Evolutionary conservation across 2,113 vertebrate species (phyloP).

Genomic region (Terrapene triunguis): DNA sequence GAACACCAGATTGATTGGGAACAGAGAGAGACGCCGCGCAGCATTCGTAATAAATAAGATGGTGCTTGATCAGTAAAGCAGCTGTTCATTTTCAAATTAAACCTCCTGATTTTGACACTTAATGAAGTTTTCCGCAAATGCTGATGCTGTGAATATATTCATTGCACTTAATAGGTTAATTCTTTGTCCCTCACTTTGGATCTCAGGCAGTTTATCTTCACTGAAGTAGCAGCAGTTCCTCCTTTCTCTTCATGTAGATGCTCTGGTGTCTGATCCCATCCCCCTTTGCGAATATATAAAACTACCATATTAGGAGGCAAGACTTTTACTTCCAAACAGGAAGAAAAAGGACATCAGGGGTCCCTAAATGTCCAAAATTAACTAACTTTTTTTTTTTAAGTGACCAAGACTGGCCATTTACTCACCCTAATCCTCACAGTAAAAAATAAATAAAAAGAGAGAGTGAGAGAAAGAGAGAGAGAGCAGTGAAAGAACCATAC

Average conservation of each 20-base stretch:
- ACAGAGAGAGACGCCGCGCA: background rate
- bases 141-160: background rate
- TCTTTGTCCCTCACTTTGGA: background rate
- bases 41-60: background rate
- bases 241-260: slow-evolving; percentile 11
- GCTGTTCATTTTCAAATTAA: background rate
- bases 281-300: background rate
- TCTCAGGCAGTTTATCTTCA: background rate
- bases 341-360: slow-evolving; percentile 51
- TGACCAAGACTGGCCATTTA: background rate
- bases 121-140: background rate
- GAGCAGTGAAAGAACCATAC: background rate
- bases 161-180: background rate
- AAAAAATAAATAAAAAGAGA: background rate
- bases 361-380: background rate
- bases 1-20: background rate
- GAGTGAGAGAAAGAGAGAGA: background rate
- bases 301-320: slow-evolving; percentile 15
- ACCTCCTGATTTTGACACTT: background rate
- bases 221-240: slow-evolving; percentile 18
- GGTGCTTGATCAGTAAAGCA: background rate
- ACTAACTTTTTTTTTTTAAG: background rate
- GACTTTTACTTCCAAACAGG: slow-evolving; percentile 65
- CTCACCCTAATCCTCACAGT: slow-evolving; percentile 4
- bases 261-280: slow-evolving; percentile 42